Conservation (phyloP, 2,888 invertebrate species). For the Harpagoxenus sublaevis region DNA sequence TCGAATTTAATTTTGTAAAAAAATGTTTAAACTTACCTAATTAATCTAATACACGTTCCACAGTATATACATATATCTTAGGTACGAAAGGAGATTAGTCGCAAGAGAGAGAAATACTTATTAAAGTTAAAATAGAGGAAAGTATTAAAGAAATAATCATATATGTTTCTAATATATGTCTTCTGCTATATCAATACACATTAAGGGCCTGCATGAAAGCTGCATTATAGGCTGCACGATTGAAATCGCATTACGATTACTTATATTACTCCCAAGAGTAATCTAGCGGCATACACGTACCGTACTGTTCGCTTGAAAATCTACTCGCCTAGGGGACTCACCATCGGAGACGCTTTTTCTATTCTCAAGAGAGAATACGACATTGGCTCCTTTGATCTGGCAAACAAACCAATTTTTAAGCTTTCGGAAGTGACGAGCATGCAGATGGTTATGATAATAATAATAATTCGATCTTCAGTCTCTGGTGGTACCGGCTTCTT, state of each 20-base stretch:
- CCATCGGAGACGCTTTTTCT: conserved; percentile 65
- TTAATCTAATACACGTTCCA: not conserved
- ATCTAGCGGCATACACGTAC: conserved; percentile 47
- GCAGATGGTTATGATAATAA: conserved; percentile 76
- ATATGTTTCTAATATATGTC: not conserved
- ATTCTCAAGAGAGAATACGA: conserved; percentile 61
- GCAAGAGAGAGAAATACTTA: not conserved
- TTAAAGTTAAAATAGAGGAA: too few relatives aligned
- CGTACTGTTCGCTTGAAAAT: conserved; percentile 61
- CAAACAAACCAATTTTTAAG: conserved; percentile 67
- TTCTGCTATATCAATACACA: not conserved
- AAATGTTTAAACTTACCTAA: not conserved
- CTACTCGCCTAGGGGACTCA: conserved; percentile 64
- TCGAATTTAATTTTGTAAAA: not conserved
- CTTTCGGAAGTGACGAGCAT: conserved; percentile 58
- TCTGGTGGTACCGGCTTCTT: conserved; percentile 16
- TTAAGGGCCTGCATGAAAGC: not conserved
- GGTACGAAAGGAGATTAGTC: not conserved
- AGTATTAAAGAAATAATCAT: not conserved
- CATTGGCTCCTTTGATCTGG: conserved; percentile 73
- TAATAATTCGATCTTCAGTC: conserved; percentile 71
- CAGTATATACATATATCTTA: not conserved
- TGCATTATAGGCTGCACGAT: not conserved
- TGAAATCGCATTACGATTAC: conserved; percentile 31
- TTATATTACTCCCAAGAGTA: conserved; percentile 54